A percentile compares a stretch with the other conserved stretches of the same genome.
Conservation (phyloP, 2,113 vertebrate genomes). For the Microcebus jonahi region DNA sequence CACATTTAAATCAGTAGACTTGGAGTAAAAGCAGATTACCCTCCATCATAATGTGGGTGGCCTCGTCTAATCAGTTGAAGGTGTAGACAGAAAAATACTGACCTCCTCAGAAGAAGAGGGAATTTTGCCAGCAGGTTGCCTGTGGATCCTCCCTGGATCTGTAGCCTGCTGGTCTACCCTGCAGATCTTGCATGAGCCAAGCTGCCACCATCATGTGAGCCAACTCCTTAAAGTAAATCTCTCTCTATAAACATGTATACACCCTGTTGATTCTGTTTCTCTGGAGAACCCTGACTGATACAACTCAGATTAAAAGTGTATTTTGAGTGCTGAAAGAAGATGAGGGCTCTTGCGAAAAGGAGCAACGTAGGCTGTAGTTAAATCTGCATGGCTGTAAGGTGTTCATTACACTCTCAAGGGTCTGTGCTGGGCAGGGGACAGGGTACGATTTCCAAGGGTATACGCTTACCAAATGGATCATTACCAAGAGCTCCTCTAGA, state of each 20-base stretch:
- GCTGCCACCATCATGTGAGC: not conserved
- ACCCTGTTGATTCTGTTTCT: not conserved
- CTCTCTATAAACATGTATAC: not conserved
- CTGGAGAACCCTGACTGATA: not conserved
- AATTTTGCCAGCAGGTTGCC: not conserved
- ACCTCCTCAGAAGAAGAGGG: not conserved
- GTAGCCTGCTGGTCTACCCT: not conserved
- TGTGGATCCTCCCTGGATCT: not conserved
- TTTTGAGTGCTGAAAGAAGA: constrained; percentile 1
- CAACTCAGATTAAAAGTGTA: not conserved
- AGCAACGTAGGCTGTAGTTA: accelerated
- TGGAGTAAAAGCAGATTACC: not conserved
- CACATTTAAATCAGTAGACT: not conserved
- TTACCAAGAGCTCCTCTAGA: not conserved
- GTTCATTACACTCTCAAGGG: not conserved
- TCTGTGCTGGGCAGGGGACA: not conserved
- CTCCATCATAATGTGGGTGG: not conserved
- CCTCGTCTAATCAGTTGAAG: not conserved
- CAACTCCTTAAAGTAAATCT: constrained; percentile 5
- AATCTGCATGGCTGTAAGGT: not conserved
- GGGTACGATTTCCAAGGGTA: not conserved
- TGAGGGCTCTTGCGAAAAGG: not conserved
- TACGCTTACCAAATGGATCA: not conserved
- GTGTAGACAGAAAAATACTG: not conserved
- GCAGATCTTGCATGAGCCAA: not conserved